A percentile compares a stretch with the other conserved stretches of the same genome.
phyloP scores from a whole-genome alignment of 2,888 invertebrate genomes.

The Cantharis rufa region DNA sequence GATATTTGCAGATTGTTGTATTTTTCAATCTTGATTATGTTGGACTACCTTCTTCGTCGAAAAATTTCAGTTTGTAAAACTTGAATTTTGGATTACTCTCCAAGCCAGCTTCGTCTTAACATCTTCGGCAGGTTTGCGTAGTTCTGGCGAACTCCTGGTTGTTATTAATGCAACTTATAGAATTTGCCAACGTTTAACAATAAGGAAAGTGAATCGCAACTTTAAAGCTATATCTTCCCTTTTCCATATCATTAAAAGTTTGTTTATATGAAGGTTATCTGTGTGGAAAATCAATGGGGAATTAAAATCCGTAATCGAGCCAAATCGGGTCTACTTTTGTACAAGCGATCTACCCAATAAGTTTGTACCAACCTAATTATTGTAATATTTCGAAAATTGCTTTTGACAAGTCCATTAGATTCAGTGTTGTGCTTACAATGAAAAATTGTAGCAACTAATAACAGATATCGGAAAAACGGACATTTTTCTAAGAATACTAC shows the following conservation, averaged over 20 bases:
- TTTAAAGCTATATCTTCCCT: background rate
- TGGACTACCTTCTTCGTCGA: no score
- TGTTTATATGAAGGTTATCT: no score
- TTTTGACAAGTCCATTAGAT: background rate
- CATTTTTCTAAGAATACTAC: background rate
- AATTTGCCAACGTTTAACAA: no score
- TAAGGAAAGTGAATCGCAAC: background rate
- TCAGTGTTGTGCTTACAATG: background rate
- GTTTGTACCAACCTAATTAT: background rate
- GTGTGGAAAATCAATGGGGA: background rate
- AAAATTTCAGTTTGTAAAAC: no score
- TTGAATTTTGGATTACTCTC: no score
- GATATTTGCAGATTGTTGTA: no score
- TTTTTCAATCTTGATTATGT: no score
- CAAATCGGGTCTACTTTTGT: background rate
- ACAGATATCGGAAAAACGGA: background rate
- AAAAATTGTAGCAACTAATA: background rate
- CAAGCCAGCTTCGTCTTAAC: no score
- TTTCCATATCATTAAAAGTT: background rate
- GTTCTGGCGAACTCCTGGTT: no score
- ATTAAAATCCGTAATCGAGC: background rate
- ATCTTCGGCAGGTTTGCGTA: no score
- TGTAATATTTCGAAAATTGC: background rate
- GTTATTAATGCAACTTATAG: no score
- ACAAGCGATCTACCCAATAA: background rate